Percentiles rank a stretch among this genome's conserved stretches.
These are phyloP conservation scores for Archilochus colubris DNA, from an alignment of 2,113 vertebrate genomes.

Conservation along the genomic window DNA sequence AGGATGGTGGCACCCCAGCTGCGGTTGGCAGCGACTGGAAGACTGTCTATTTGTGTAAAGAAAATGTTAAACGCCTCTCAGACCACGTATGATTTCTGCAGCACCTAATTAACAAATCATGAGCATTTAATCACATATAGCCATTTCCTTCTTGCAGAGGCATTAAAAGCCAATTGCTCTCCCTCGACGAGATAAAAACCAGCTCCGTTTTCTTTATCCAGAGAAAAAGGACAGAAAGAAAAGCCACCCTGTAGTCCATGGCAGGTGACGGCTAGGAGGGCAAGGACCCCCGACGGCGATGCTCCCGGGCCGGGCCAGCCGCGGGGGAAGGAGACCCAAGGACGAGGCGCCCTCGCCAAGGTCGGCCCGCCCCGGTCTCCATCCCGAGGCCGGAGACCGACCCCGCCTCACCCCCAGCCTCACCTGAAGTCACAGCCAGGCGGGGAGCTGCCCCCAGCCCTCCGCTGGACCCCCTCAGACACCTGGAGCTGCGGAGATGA, in stretches of 20 bases:
- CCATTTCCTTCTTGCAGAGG: not conserved
- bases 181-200: not conserved
- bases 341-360: constrained; percentile 76
- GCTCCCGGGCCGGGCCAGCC: constrained; percentile 4
- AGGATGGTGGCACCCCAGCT: not conserved
- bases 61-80: not conserved
- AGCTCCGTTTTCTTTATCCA: not conserved
- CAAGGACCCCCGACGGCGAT: constrained; percentile 9
- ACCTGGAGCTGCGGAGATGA: no score
- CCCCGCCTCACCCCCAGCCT: not conserved
- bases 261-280: not conserved
- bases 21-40: not conserved
- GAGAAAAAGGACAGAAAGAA: not conserved
- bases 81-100: not conserved
- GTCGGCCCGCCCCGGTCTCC: constrained; percentile 49
- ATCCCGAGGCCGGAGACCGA: not conserved
- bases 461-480: not conserved
- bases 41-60: not conserved
- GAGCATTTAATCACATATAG: not conserved
- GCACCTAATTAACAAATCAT: not conserved
- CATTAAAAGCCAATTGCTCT: not conserved
- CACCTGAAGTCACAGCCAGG: not conserved
- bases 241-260: not conserved
- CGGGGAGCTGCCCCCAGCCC: not conserved
- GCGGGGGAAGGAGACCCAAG: constrained; percentile 63